phyloP scores from a whole-genome alignment of 2,797 vertebrate species.

The Poeciliopsis turneri region DNA sequence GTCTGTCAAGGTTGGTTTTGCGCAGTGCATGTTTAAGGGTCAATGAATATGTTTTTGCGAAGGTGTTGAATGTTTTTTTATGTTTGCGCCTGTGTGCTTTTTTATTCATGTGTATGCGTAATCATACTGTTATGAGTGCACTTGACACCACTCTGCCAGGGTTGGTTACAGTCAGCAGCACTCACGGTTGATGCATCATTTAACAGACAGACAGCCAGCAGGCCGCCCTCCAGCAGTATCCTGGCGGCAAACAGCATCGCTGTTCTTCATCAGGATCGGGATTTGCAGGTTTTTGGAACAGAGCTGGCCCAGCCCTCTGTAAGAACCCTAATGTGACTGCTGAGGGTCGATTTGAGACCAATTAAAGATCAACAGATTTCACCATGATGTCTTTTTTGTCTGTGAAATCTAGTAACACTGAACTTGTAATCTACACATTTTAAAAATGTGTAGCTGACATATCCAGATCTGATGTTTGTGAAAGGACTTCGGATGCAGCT shows the following conservation, averaged over 20 bases:
- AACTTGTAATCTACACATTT: conserved; percentile 51
- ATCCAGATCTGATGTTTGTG: conserved; percentile 26
- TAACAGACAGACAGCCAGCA: conserved; percentile 56
- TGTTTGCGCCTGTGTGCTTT: not conserved
- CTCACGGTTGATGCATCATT: conserved; percentile 65
- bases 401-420: conserved; percentile 44
- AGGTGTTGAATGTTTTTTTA: conserved; percentile 9
- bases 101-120: conserved; percentile 2
- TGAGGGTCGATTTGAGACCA: conserved; percentile 38
- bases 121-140: conserved; percentile 22
- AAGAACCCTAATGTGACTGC: conserved; percentile 27
- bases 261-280: conserved; percentile 52
- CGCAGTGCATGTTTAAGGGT: conserved; percentile 12
- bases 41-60: conserved; percentile 3
- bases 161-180: conserved; percentile 53
- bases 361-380: conserved; percentile 48
- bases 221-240: conserved; percentile 39
- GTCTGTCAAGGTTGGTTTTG: conserved; percentile 90
- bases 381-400: conserved; percentile 34
- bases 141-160: conserved; percentile 42
- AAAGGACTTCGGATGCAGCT: conserved; percentile 4
- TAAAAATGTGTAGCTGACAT: conserved; percentile 10
- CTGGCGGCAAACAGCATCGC: conserved; percentile 41
- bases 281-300: conserved; percentile 34
- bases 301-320: conserved; percentile 26